phyloP scores from a whole-genome alignment of 2,797 vertebrate genomes.

The Clarias fuscus region DNA sequence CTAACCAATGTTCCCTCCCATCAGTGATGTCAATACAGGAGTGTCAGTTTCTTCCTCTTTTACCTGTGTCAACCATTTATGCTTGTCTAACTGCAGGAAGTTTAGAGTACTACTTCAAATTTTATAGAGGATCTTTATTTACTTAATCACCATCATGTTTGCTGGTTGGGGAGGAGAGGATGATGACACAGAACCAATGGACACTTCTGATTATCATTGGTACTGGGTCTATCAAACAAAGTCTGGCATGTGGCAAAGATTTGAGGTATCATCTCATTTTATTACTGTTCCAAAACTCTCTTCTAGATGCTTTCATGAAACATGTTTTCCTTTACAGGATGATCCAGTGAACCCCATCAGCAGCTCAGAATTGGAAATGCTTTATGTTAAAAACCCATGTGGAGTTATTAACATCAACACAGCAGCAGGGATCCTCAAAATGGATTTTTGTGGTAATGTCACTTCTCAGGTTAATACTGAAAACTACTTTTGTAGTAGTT shows the following conservation, averaged over 20 bases:
- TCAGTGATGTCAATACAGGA: constrained; percentile 6
- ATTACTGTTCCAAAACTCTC: not conserved
- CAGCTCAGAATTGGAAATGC: constrained; percentile 56
- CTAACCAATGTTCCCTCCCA: constrained; percentile 5
- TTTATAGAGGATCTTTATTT: not conserved
- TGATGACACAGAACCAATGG: not conserved
- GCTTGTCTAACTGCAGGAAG: not conserved
- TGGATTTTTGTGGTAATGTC: not conserved
- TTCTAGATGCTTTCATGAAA: not conserved
- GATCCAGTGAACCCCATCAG: constrained; percentile 69
- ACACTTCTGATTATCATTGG: not conserved
- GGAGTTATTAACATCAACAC: not conserved
- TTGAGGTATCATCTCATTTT: constrained; percentile 75
- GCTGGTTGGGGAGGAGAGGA: not conserved
- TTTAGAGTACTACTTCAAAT: not conserved
- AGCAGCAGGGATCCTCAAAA: not conserved
- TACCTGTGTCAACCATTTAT: not conserved
- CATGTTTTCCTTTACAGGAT: constrained; percentile 55
- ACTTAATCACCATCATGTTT: not conserved
- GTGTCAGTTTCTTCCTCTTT: not conserved
- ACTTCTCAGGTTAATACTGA: not conserved
- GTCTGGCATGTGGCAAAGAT: constrained; percentile 85
- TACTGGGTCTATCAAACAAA: constrained; percentile 65
- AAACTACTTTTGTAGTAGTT: too few species aligned
- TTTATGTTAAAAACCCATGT: not conserved